Base-by-base conservation (phyloP, 2,888 invertebrate genomes). In the Kryphioiulus occultus region DNA sequence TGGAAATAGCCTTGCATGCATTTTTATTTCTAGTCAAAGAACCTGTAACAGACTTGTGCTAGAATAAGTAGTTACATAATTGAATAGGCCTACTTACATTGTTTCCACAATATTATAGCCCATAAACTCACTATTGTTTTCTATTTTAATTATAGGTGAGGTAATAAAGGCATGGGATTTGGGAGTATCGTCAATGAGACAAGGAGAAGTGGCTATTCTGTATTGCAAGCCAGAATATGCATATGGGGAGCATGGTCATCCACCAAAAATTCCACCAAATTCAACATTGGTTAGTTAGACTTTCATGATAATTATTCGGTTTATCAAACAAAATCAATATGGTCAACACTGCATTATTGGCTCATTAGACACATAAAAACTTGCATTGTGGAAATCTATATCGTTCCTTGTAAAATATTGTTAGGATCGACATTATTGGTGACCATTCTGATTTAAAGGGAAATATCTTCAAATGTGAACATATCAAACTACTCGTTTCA, bases 121-220 rank as follows among this genome's bases (percentile, higher is more conserved):
- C 12, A 44, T 86, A 30, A 3, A 0, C 39, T 78, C 15, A n/a
- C 1, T 2, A 88, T n/a, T 87, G 85, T 26, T 22, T 30, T 78
- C 78, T 30, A 78, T 78, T 78, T 30, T 17, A 53, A 78, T 78
- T 26, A 15, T 78, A 78, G 78, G 95, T 0, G 92, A 92, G 87
- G 98, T 98, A 0, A 98, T 99, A 89, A 96, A 96, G 93, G 98
- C 95, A 92, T 99, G 98, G 96, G 99, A 99, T 91, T 94, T 97
- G 89, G 98, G 98, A 42, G 95, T 99, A 22, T 96, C 96, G 0
- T 96, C 97, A 0, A 99, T 99, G 99, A 96, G 95, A 92, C 95
- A 95, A 90, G 96, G 97, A 0, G 98, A 99, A 92, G 93, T 95
- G 87, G 95, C 96, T 85, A 93, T 95, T 87, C 92, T 99, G 86